Percentiles rank a stretch among this genome's conserved stretches.
Evolutionary conservation across 2,113 vertebrate species (phyloP).

Genomic region (Oreochromis spilurus): DNA sequence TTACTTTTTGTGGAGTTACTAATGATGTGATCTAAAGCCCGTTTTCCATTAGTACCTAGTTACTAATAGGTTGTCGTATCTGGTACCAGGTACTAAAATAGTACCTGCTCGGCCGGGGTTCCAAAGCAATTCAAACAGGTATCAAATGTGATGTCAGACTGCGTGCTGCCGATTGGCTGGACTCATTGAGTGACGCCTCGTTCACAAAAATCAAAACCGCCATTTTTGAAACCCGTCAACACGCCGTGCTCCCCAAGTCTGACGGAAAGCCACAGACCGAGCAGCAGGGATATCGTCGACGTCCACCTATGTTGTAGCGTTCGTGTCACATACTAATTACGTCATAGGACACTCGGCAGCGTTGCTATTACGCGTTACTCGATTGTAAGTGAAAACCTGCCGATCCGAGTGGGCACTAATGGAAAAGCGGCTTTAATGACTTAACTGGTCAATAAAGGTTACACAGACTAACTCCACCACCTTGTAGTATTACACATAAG

Average conservation of each 20-base stretch:
- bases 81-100: no score
- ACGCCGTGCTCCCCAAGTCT: neutral
- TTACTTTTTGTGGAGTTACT: no score
- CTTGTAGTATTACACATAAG: neutral
- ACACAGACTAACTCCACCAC: neutral
- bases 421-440: neutral
- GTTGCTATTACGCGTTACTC: neutral
- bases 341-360: rapidly evolving
- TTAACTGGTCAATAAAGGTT: neutral
- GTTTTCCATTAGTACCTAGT: no score
- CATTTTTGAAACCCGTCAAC: neutral
- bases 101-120: no score
- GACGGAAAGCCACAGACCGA: neutral
- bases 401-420: neutral
- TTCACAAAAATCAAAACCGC: neutral
- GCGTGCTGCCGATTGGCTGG: neutral
- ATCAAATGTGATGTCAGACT: no score
- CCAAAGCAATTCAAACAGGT: no score
- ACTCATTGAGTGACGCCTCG: rapidly evolving
- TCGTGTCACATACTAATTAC: neutral
- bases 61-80: no score
- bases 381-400: neutral
- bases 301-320: neutral
- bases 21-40: no score
- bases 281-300: neutral